phyloP scores from a whole-genome alignment of 2,113 vertebrate species.

The Dicerorhinus sumatrensis region DNA sequence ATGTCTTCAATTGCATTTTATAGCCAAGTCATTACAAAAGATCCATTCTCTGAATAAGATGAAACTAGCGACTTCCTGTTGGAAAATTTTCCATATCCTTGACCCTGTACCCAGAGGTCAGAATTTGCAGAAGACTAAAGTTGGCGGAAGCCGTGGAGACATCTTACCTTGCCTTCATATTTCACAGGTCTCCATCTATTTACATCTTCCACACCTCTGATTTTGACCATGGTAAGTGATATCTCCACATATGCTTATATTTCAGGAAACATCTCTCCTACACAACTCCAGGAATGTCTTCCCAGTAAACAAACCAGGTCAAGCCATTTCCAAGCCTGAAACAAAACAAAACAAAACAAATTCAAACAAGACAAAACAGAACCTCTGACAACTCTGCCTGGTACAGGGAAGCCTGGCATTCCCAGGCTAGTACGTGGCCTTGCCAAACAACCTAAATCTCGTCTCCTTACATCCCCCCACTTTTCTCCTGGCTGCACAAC shows the following conservation, averaged over 20 bases:
- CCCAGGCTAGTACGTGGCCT: not conserved
- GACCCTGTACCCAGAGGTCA: not conserved
- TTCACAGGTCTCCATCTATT: not conserved
- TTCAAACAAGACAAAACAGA: not conserved
- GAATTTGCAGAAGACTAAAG: not conserved
- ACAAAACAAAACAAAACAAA: not conserved
- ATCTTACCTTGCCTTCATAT: not conserved
- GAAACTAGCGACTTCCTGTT: not conserved
- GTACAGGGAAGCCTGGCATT: rapidly evolving
- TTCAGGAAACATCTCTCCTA: not conserved
- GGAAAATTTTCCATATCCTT: not conserved
- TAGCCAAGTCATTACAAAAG: not conserved
- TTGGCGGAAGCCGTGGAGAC: not conserved
- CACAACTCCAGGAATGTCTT: not conserved
- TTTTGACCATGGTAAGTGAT: not conserved
- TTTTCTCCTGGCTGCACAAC: not conserved
- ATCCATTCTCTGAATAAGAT: not conserved
- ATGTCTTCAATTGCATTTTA: not conserved
- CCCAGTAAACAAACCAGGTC: not conserved
- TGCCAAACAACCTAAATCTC: not conserved
- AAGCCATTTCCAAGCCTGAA: not conserved
- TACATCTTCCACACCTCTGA: not conserved
- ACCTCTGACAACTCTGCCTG: rapidly evolving
- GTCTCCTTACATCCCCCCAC: rapidly evolving
- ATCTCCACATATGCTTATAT: not conserved